Base-by-base conservation (phyloP, 2,888 invertebrate genomes). In the Endotricha flammealis region DNA sequence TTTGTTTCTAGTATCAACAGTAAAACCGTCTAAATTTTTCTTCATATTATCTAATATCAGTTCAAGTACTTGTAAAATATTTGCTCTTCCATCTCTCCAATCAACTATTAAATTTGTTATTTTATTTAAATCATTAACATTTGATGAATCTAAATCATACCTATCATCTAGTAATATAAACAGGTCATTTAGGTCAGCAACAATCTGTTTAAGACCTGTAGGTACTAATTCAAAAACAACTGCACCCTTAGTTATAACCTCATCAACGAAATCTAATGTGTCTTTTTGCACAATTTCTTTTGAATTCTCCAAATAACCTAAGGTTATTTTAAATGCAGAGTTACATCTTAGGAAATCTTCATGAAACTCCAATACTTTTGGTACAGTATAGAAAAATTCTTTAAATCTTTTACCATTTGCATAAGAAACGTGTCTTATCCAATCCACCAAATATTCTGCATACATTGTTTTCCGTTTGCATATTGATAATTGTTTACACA, bases 241-340 rank as follows among this genome's bases (percentile, higher is more conserved):
- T 1, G 11, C n/a, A 14, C 54, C 51, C 36, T 62, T 65, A 0
- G 57, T 58, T 16, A 75, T 36, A 9, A 62, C 44, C 44, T 73
- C 75, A 39, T 73, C 73, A 0, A 75, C 10, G 30, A 66, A 66
- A 23, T 74, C 74, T 9, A 76, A 29, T 6, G 58, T 43, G 47
- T 67, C 68, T 24, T 64, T 64, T 38, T 72, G 61, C 4, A 56
- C 46, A 8, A 36, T 32, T 1, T 44, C 16, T 11, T 57, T 48
- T 3, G 53, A 43, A 27, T 50, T 48, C 2, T 50, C 39, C 1
- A 71, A 27, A 25, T 33, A 33, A 17, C 27, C 27, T 10, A 64
- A 35, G 16, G 57, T 63, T 25, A 62, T 54, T 10, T 50, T 55
- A 35, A 70, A 64, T 13, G 53, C 56, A 0, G 46, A 27, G 39